These are phyloP conservation scores for Enteromius fasciolatus DNA, from an alignment of 2,797 vertebrate species.

Conservation along the genomic window DNA sequence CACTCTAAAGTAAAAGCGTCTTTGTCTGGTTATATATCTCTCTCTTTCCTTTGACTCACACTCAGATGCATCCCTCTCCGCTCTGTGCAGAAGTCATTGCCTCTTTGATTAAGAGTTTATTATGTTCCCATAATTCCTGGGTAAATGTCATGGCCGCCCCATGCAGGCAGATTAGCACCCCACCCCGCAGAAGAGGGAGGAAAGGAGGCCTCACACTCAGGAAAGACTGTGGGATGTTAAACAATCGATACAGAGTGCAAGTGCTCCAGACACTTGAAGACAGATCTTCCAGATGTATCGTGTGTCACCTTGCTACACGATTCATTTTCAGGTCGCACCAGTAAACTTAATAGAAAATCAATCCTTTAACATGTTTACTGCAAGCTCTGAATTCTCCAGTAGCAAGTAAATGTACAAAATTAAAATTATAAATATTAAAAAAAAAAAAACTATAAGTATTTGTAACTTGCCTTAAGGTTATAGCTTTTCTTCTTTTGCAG, in stretches of 20 bases:
- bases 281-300: constrained; percentile 11
- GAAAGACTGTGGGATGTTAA: constrained; percentile 48
- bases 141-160: constrained; percentile 60
- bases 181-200: constrained; percentile 42
- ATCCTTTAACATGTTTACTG: neutral
- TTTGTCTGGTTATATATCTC: neutral
- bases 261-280: constrained; percentile 16
- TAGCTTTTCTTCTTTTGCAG: neutral
- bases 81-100: constrained; percentile 34
- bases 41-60: constrained; percentile 2
- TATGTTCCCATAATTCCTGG: constrained; percentile 57
- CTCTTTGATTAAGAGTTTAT: constrained; percentile 59
- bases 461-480: neutral
- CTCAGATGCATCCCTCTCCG: neutral
- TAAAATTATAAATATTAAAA: too few species aligned
- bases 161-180: constrained; percentile 55
- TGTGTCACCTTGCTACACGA: neutral
- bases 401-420: neutral
- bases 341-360: neutral
- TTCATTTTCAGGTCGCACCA: neutral
- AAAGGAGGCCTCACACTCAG: constrained; percentile 19
- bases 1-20: neutral
- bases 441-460: too few species aligned
- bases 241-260: constrained; percentile 40
- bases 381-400: neutral